These are phyloP conservation scores for Phalera bucephala DNA, from an alignment of 2,888 invertebrate species.

Conservation along the genomic window DNA sequence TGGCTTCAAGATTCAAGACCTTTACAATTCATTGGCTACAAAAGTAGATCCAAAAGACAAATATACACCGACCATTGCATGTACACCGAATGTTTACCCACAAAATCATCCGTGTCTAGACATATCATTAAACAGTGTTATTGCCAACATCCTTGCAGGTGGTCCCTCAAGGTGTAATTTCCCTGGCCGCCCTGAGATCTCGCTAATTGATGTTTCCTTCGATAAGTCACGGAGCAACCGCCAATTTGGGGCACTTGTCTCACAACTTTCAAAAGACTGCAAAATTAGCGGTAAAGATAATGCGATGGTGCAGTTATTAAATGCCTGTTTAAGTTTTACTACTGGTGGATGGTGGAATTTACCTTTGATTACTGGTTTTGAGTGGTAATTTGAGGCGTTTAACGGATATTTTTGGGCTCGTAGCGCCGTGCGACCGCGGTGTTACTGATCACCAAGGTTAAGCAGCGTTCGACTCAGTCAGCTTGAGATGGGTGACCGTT, in stretches of 20 bases:
- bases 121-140: constrained; percentile 22
- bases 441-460: no score
- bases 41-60: no score
- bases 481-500: no score
- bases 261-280: constrained; percentile 1
- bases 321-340: not conserved
- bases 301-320: not conserved
- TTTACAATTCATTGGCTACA: no score
- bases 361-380: no score
- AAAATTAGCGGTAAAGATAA: not conserved
- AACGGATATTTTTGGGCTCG: no score
- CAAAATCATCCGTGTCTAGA: constrained; percentile 9
- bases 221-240: constrained; percentile 53
- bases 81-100: constrained; percentile 17
- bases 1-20: no score
- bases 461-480: no score
- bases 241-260: constrained; percentile 33
- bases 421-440: no score
- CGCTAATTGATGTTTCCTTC: constrained; percentile 55
- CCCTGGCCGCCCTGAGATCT: constrained; percentile 38
- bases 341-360: no score
- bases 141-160: constrained; percentile 38
- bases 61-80: not conserved
- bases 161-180: constrained; percentile 48
- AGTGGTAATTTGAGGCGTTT: no score